These are phyloP conservation scores for Mycalesis mineus DNA, from an alignment of 2,888 invertebrate genomes.

Conservation along the genomic window DNA sequence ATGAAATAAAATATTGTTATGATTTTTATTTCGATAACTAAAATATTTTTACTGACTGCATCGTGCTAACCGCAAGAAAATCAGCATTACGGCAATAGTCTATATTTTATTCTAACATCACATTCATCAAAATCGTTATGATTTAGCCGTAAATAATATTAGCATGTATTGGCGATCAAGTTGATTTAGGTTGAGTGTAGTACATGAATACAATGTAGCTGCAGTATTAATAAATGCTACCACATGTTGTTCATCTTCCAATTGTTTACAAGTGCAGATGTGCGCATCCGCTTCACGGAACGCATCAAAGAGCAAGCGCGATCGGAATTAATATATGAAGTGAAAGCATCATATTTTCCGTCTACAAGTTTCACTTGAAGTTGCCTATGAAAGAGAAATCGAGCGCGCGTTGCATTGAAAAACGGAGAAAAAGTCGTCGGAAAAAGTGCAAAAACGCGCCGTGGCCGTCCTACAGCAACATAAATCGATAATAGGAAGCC, in stretches of 20 bases:
- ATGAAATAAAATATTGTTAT: no score
- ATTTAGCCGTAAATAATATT: no score
- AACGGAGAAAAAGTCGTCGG: slow-evolving; percentile 53
- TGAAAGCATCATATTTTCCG: slow-evolving; percentile 58
- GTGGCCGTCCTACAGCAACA: slow-evolving; percentile 58
- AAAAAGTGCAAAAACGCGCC: slow-evolving; percentile 50
- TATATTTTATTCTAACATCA: no score
- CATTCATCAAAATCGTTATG: no score
- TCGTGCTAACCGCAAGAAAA: no score
- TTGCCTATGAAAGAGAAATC: slow-evolving; percentile 64
- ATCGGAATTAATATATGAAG: slow-evolving; percentile 39
- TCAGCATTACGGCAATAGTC: no score
- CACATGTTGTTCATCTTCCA: slow-evolving; percentile 6
- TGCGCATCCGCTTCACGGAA: slow-evolving; percentile 14
- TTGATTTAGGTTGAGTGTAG: background rate
- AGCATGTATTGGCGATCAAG: background rate
- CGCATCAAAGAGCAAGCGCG: slow-evolving; percentile 17
- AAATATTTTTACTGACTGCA: no score
- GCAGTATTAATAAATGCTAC: slow-evolving; percentile 1
- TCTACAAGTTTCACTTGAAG: slow-evolving; percentile 54
- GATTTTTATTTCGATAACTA: no score
- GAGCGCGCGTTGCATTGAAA: slow-evolving; percentile 42
- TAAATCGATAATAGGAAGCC: slow-evolving; percentile 77
- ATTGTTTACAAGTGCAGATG: slow-evolving; percentile 23
- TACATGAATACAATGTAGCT: background rate